Conservation (phyloP, 2,113 vertebrate species). For the Circaetus cinerascens region DNA sequence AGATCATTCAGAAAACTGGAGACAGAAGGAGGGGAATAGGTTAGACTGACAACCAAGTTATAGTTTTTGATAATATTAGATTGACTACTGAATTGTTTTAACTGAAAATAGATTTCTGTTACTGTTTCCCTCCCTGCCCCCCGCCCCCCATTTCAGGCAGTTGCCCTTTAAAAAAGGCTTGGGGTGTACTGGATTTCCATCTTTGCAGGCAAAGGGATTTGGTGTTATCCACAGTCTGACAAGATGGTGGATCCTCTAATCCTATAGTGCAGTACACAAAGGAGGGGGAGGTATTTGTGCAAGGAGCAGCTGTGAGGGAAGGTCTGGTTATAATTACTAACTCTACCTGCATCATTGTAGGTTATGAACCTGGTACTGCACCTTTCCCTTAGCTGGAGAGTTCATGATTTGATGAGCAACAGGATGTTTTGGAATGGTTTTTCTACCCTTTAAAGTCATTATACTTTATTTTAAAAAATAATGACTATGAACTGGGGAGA, state of each 20-base stretch:
- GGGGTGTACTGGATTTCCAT: neutral
- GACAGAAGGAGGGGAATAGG: neutral
- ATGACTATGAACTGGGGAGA: rapidly evolving
- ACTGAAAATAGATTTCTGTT: neutral
- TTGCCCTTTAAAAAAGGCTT: neutral
- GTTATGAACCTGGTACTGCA: neutral
- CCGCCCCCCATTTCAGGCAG: neutral
- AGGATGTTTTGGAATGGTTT: neutral
- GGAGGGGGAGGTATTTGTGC: neutral
- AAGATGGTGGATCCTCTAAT: neutral
- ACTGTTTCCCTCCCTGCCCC: neutral
- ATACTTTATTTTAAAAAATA: neutral
- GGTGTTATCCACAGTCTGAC: neutral
- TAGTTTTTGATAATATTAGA: neutral
- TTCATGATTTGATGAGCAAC: neutral
- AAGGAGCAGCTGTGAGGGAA: neutral
- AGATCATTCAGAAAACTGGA: neutral
- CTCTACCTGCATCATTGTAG: neutral
- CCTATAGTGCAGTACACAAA: neutral
- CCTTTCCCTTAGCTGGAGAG: neutral
- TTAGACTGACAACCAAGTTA: neutral
- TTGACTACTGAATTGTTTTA: neutral
- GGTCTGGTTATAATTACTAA: neutral
- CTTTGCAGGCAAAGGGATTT: neutral
- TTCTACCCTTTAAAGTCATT: neutral